Percentiles rank a stretch among this genome's conserved stretches.
Conservation (phyloP, 2,888 invertebrate species). For the Escarpia spicata region DNA sequence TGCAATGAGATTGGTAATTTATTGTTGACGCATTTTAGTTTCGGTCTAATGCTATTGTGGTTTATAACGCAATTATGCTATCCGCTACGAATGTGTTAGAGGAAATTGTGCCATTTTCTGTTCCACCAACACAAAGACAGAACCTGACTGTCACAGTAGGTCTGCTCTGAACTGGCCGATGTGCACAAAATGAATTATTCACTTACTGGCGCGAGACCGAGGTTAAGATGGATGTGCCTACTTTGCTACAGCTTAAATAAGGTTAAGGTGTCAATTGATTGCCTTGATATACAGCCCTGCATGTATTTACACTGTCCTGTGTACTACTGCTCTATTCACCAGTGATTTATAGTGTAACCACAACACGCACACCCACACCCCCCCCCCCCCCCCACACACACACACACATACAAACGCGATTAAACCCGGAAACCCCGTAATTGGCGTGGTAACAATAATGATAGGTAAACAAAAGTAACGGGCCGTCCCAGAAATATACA, state of each 20-base stretch:
- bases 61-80: background rate
- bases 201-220: background rate
- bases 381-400: no score
- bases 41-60: no score
- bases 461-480: no score
- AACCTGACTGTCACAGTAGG: background rate
- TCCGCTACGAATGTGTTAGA: background rate
- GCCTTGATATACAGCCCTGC: background rate
- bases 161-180: background rate
- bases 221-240: background rate
- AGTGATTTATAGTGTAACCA: background rate
- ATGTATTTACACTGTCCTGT: background rate
- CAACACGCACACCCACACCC: background rate
- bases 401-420: no score
- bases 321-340: background rate
- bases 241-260: background rate
- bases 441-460: no score
- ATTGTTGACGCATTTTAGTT: no score
- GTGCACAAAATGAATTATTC: background rate
- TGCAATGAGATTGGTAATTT: no score
- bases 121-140: background rate
- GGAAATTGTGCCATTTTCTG: background rate
- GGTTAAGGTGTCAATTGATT: background rate
- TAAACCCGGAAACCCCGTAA: no score
- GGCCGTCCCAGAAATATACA: no score